Base-by-base conservation (phyloP, 1,140 invertebrate genomes). In the Onthophagus taurus region DNA sequence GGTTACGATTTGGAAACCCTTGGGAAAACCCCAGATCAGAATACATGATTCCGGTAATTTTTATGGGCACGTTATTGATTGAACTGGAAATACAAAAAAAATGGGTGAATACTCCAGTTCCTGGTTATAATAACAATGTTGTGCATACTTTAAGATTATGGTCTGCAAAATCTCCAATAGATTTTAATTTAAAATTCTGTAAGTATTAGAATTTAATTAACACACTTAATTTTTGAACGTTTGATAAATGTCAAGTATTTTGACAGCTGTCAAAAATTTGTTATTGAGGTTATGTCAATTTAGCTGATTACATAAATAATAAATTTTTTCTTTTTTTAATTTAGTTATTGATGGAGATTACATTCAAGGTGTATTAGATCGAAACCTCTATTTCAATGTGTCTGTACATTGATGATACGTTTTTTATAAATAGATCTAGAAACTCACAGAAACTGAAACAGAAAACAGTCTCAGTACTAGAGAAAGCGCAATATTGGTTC, bases 291-390 rank as follows among this genome's bases (percentile, higher is more conserved):
- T n/a, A n/a, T n/a, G n/a, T n/a, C n/a, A n/a, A n/a, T n/a, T n/a
- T n/a, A n/a, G n/a, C 2, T 34, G 17, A 7, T 23, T 36, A 41
- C 30, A 30, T 1, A 26, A 39, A 36, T 48, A 8, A 2, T 42
- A n/a, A 19, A 19, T 33, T 17, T 39, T 33, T 43, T 42, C 46
- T 47, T 39, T 56, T 48, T 36, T 44, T 49, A 60, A 71, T 79
- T 54, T 65, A 95, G 92, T 98, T 67, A 99, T 99, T 67, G 89
- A 94, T 68, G 96, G 96, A 54, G 95, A 99, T 61, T 99, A 99
- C 67, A 96, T 99, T 58, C 89, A 98, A 69, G 97, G 97, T 38
- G 97, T 99, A 5, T 77, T 97, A 49, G 95, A 99, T 66, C 79
- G 95, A 45, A 99, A 98, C 64, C 69, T 91, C n/a, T n/a, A n/a